Percentiles rank a stretch among this genome's conserved stretches.
Conservation (phyloP, 2,113 vertebrate genomes). For the Pedionomus torquatus region DNA sequence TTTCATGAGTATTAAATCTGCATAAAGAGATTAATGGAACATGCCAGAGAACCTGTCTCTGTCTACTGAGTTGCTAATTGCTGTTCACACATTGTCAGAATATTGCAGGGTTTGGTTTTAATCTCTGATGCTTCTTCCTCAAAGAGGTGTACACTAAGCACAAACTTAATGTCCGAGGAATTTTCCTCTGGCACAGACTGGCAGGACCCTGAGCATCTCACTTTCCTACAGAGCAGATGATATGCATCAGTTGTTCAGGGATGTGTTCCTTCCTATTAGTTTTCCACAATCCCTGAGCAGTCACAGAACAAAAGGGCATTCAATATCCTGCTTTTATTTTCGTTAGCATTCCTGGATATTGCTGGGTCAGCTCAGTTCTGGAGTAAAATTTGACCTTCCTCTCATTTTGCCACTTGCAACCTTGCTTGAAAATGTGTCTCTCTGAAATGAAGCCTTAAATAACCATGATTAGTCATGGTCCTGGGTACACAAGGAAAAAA, state of each 20-base stretch:
- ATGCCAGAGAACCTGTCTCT: background rate
- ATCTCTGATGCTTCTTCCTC: background rate
- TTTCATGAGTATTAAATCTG: background rate
- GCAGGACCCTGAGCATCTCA: background rate
- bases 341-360: background rate
- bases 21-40: slow-evolving; percentile 13
- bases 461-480: background rate
- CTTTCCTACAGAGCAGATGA: background rate
- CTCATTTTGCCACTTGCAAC: background rate
- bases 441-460: background rate
- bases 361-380: background rate
- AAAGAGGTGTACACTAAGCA: background rate
- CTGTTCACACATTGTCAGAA: background rate
- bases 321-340: background rate
- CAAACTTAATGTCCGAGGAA: background rate
- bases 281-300: background rate
- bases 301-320: background rate
- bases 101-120: background rate
- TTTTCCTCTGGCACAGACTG: background rate
- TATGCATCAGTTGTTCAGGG: background rate
- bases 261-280: background rate
- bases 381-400: background rate
- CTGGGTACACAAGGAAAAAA: background rate
- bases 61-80: background rate
- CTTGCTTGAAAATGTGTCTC: background rate